Base-by-base conservation (phyloP, 1,140 invertebrate genomes). In the Agraylea sexmaculata region DNA sequence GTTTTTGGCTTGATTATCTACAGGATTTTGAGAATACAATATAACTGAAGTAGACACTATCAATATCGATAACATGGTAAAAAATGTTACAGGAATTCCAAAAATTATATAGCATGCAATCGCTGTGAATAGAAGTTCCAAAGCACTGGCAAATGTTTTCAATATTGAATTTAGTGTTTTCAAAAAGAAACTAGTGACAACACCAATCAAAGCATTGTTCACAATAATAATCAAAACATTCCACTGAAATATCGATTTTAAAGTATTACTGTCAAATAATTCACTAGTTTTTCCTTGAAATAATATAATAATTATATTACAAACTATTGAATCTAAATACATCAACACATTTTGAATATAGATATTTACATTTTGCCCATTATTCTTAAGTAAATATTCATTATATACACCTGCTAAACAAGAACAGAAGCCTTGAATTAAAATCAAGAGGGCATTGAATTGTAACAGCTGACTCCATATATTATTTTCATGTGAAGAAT, bases 331-430 rank as follows among this genome's bases (percentile, higher is more conserved):
- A 61, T 96, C 87, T 8, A 91, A 52, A 58, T 96, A 96, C 87
- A 96, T 93, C 54, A 91, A 96, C 1, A 91, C 74, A 67, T 96
- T 97, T 66, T 96, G 92, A 42, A 94, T 62, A 65, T 89, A 90
- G 47, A 96, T 85, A 58, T 92, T 81, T 0, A 92, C 78, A 47
- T 81, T 75, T 10, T 75, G 73, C 18, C 85, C 86, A 47, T 80
- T 77, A 19, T 75, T 77, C 70, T 97, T 97, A 0, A 97, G 63
- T 25, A 97, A 65, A 65, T 89, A 93, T 62, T 97, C 92, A 61
- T 95, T 96, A 59, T 95, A 97, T 8, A 95, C 92, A 12, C 92
- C 91, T 11, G 92, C 92, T 49, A 93, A 66, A 49, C 89, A 95
- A 0, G 91, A 96, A 51, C 83, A 93, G 43, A 93, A 75, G 19